Base-by-base conservation (phyloP, 2,113 vertebrate genomes). In the Cavia aperea region DNA sequence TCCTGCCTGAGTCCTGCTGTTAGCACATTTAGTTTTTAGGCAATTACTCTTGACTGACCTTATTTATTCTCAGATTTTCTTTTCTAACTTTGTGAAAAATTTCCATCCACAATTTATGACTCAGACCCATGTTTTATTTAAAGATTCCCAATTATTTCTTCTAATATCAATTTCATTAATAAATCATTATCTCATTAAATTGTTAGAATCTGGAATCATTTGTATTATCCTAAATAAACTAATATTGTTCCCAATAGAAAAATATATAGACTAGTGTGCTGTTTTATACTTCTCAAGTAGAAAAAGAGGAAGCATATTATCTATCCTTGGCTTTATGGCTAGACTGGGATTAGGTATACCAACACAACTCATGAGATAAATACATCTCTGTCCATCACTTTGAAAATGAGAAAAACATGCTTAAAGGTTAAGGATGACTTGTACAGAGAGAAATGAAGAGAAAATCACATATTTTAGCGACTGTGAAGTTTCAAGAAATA, bases 1-100 rank as follows among this genome's bases (percentile, higher is more conserved):
- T 62, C 73, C 81, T 91, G 77, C 58, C 23, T 89, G 70, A 29
- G 49, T 89, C 49, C n/a, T 95, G 58, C 70, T 88, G 49, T 88
- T 77, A 90, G 88, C n/a, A 15, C 85, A 72, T 94, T 81, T 93
- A 81, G 83, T 91, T 95, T 89, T 94, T 95, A 88, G 23, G 39
- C 4, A 78, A 88, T 82, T 43, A 93, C 8, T 81, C 24, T 94
- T 93, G 68, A 91, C 58, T 83, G 39, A 93, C 90, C 19, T 29
- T 94, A 7, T 83, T 96, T 95, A 58, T 82, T 94, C 5, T 65
- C 49, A 51, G 26, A 86, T 90, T 66, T 92, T 85, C 31, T 33
- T 93, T 85, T 82, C 54, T 33, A 93, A 65, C 43, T 88, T 56
- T 82, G 39, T 62, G 81, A 92, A 23, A 90, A 93, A 73, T 85